Percentiles rank a stretch among this genome's conserved stretches.
These are phyloP conservation scores for Drosophila limbata DNA, from an alignment of 2,888 invertebrate genomes.

Conservation along the genomic window DNA sequence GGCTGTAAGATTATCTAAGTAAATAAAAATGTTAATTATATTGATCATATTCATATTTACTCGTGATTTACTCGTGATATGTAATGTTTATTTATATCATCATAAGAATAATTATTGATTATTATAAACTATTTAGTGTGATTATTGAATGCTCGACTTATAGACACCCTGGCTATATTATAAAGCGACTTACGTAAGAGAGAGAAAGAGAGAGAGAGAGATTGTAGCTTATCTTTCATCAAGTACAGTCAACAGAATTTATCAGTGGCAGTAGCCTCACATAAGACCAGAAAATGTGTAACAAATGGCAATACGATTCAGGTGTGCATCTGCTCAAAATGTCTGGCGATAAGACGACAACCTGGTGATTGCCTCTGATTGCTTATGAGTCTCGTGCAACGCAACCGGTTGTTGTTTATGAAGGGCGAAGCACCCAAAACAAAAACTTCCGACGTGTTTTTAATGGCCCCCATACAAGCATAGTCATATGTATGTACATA, in stretches of 20 bases:
- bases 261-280: conserved; percentile 5
- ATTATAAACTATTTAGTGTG: neutral
- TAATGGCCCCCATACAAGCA: neutral
- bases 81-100: neutral
- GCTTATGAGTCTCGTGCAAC: conserved; percentile 20
- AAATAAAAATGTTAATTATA: neutral
- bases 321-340: conserved; percentile 1
- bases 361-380: conserved; percentile 7
- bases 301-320: neutral
- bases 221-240: neutral
- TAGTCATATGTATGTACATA: neutral
- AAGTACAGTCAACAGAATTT: conserved; percentile 5
- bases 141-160: neutral
- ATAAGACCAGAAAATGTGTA: conserved; percentile 1
- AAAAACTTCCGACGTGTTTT: neutral
- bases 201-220: too few species aligned
- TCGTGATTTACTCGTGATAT: neutral
- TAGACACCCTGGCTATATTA: neutral
- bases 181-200: neutral
- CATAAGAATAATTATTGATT: neutral
- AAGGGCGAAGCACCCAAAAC: conserved; percentile 5
- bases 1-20: neutral
- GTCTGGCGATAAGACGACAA: conserved; percentile 9
- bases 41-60: conserved; percentile 2
- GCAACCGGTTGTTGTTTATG: conserved; percentile 16